phyloP scores from a whole-genome alignment of 2,888 invertebrate species.

The Hydropsyche betteni region DNA sequence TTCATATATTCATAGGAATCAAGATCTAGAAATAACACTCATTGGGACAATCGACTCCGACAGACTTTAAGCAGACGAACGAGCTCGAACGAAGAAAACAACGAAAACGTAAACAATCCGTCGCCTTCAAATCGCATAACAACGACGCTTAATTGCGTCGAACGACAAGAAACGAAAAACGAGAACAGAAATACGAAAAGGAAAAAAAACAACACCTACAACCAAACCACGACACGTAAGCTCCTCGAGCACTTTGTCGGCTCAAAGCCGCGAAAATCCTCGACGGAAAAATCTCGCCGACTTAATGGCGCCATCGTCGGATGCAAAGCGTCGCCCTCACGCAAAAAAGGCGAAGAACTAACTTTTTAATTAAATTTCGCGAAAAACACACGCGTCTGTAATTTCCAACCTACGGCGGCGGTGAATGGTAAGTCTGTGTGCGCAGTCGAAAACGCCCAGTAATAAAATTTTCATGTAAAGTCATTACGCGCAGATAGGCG shows the following conservation, averaged over 20 bases:
- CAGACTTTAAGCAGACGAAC: no score
- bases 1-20: no score
- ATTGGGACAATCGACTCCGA: no score
- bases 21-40: no score
- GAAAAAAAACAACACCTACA: no score
- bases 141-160: no score
- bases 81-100: no score
- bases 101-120: no score
- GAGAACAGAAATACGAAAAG: no score
- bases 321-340: conserved; percentile 26
- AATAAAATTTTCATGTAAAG: conserved; percentile 48
- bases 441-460: conserved; percentile 34
- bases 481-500: conserved; percentile 45
- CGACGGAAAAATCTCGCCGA: not conserved
- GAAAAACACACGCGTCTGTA: conserved; percentile 36
- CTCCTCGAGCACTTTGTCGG: conserved; percentile 16
- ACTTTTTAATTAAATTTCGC: conserved; percentile 51
- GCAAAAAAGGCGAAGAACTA: conserved; percentile 40
- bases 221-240: not conserved
- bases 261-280: conserved; percentile 13
- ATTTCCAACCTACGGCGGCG: not conserved
- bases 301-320: conserved; percentile 17
- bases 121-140: no score
- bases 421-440: no score
- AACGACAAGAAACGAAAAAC: no score